These are phyloP conservation scores for Callipepla californica DNA, from an alignment of 2,113 vertebrate species.

Conservation along the genomic window DNA sequence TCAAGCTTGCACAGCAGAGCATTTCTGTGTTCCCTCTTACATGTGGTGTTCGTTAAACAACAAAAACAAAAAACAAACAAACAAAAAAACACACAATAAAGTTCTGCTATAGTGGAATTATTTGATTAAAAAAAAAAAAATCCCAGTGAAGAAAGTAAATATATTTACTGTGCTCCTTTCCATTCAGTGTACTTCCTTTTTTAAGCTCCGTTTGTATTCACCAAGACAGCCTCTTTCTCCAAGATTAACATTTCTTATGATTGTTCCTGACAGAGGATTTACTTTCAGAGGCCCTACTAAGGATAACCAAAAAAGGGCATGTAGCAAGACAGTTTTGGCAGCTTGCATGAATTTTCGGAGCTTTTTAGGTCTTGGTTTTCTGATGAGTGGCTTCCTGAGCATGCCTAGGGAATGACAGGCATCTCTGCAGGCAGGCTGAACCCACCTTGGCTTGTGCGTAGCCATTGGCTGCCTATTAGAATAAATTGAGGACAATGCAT, in stretches of 20 bases:
- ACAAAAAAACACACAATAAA: not conserved
- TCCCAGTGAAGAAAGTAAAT: conserved; percentile 41
- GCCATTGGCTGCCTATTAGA: conserved; percentile 80
- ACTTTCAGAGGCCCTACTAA: conserved; percentile 87
- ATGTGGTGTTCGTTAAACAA: conserved; percentile 68
- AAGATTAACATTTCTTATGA: conserved; percentile 91
- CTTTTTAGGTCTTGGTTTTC: conserved; percentile 84
- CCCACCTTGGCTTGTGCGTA: conserved; percentile 76
- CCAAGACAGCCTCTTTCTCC: conserved; percentile 77
- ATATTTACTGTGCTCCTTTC: conserved; percentile 26
- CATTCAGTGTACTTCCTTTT: conserved; percentile 58
- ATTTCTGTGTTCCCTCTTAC: conserved; percentile 59
- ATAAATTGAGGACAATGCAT: conserved; percentile 85
- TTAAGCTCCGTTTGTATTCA: conserved; percentile 66
- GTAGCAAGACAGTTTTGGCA: conserved; percentile 85
- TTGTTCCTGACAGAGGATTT: conserved; percentile 89
- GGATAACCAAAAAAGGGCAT: conserved; percentile 92
- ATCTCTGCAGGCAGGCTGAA: conserved; percentile 79
- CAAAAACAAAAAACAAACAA: not conserved
- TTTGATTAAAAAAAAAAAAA: not conserved
- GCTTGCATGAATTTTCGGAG: conserved; percentile 78
- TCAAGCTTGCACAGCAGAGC: conserved; percentile 32
- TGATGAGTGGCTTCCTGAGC: conserved; percentile 86
- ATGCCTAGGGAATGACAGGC: conserved; percentile 87
- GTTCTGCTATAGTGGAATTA: conserved; percentile 21